Conservation (phyloP, 2,797 vertebrate genomes). For the Phaenicophaeus curvirostris region DNA sequence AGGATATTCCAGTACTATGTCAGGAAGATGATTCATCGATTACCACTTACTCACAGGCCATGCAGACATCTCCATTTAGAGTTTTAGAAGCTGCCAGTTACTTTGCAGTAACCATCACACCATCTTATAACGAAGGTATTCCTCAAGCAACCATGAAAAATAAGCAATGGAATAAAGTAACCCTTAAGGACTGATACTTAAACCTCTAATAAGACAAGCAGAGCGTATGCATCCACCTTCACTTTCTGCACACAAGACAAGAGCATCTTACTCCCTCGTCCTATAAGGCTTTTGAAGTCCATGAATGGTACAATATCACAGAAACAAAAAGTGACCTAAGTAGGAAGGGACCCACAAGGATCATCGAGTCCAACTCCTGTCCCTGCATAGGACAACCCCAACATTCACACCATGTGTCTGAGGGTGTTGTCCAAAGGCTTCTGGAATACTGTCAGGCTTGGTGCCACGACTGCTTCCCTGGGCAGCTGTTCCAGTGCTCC, state of each 20-base stretch:
- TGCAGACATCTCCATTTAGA: background rate
- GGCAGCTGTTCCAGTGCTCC: too few species aligned
- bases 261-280: background rate
- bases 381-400: too few species aligned
- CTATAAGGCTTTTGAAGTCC: background rate
- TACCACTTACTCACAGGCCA: background rate
- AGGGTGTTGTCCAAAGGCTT: too few species aligned
- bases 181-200: background rate
- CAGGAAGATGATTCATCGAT: constrained; percentile 51
- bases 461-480: too few species aligned
- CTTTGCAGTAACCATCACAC: background rate
- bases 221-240: background rate
- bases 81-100: background rate
- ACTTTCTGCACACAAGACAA: background rate
- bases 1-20: constrained; percentile 27
- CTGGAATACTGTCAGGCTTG: too few species aligned
- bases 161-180: background rate
- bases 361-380: too few species aligned
- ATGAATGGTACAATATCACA: background rate
- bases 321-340: too few species aligned
- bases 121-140: background rate
- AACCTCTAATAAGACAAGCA: background rate
- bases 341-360: too few species aligned
- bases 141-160: background rate
- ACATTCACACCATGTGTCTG: too few species aligned